A percentile compares a stretch with the other conserved stretches of the same genome.
phyloP scores from a whole-genome alignment of 2,797 vertebrate species.

The Oreochromis grahami region DNA sequence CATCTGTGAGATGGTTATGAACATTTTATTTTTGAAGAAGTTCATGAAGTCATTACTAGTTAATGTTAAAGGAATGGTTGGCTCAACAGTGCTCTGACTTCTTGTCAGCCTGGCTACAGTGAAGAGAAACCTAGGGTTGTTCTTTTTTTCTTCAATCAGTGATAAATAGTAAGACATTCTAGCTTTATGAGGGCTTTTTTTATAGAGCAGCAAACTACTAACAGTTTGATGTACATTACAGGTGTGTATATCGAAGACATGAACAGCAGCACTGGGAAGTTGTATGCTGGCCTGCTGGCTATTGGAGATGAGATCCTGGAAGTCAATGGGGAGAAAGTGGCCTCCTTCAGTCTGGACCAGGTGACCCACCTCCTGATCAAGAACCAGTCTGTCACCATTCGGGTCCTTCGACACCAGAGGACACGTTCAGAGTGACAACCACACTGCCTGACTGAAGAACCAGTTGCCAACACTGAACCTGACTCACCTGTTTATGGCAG shows the following conservation, averaged over 20 bases:
- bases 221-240: constrained; percentile 25
- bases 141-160: background rate
- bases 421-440: constrained; percentile 21
- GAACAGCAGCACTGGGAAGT: constrained; percentile 78
- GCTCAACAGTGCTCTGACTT: background rate
- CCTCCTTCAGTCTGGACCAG: constrained; percentile 76
- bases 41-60: background rate
- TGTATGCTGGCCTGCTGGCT: constrained; percentile 83
- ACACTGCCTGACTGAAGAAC: background rate
- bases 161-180: background rate
- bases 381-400: constrained; percentile 66
- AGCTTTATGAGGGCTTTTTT: background rate
- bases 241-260: constrained; percentile 87
- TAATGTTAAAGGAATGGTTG: background rate
- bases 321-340: constrained; percentile 82
- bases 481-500: background rate
- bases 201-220: background rate
- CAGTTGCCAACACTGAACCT: background rate
- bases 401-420: constrained; percentile 76
- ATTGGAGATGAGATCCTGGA: constrained; percentile 89
- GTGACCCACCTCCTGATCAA: constrained; percentile 74
- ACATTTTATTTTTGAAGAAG: background rate
- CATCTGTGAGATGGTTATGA: background rate
- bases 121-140: background rate
- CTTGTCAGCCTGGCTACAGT: background rate